Evolutionary conservation across 2,113 vertebrate species (phyloP).

Genomic region (Indicator indicator): DNA sequence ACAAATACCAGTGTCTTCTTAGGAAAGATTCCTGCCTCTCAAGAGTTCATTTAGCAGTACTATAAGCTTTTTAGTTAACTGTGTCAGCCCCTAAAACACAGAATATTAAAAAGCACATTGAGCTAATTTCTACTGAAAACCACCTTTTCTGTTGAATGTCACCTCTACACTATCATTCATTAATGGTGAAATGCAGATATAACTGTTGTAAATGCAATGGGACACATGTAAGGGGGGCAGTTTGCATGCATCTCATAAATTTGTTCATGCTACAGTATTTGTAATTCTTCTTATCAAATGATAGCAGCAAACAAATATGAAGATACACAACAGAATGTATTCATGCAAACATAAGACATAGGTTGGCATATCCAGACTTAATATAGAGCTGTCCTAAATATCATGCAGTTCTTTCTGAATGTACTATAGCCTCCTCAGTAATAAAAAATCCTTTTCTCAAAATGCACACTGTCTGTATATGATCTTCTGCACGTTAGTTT

Average conservation of each 20-base stretch:
- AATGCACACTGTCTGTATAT: fast-evolving
- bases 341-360: background rate
- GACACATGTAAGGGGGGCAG: background rate
- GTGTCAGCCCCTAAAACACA: background rate
- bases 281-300: background rate
- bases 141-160: background rate
- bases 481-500: background rate
- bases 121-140: background rate
- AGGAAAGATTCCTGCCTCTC: background rate
- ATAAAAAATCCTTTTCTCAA: background rate
- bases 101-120: background rate
- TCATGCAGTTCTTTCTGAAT: background rate
- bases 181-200: background rate
- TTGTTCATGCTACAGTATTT: background rate
- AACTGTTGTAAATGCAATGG: background rate
- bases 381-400: background rate
- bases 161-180: background rate
- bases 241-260: background rate
- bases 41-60: background rate
- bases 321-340: background rate
- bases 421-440: background rate
- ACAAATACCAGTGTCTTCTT: background rate
- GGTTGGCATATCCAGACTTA: background rate
- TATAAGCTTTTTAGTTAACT: background rate
- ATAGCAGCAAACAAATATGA: background rate